A percentile compares a stretch with the other conserved stretches of the same genome.
Evolutionary conservation across 2,113 vertebrate genomes (phyloP).

Genomic region (Lophius piscatorius): DNA sequence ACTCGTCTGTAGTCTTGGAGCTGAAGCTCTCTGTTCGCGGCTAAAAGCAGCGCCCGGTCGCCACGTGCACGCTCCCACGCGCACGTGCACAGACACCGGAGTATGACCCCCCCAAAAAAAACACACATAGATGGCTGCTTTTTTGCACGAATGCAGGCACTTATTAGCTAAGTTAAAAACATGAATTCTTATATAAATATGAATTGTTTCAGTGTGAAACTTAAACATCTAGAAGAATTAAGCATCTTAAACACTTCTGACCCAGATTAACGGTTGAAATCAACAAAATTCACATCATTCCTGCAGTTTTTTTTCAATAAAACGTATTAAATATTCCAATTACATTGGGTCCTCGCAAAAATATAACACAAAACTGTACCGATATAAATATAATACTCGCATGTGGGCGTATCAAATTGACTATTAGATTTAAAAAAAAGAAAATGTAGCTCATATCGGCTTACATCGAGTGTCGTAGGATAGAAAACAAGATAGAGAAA

Average conservation of each 20-base stretch:
- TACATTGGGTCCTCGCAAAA: no score
- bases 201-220: background rate
- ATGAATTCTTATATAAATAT: constrained; percentile 3
- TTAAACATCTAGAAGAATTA: background rate
- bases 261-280: no score
- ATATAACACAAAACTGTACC: no score
- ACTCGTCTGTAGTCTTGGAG: constrained; percentile 67
- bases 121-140: constrained; percentile 18
- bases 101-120: constrained; percentile 20
- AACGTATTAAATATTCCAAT: no score
- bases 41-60: constrained; percentile 47
- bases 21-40: constrained; percentile 70
- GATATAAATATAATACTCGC: no score
- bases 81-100: constrained; percentile 14
- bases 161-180: no score
- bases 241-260: no score
- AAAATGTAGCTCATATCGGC: no score
- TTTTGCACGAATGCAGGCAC: no score
- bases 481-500: constrained; percentile 33
- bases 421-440: constrained; percentile 27
- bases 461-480: constrained; percentile 53
- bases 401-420: constrained; percentile 6
- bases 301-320: no score
- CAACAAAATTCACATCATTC: no score
- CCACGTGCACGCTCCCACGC: constrained; percentile 1